phyloP scores from a whole-genome alignment of 2,113 vertebrate species.

The Prochilodus magdalenae region DNA sequence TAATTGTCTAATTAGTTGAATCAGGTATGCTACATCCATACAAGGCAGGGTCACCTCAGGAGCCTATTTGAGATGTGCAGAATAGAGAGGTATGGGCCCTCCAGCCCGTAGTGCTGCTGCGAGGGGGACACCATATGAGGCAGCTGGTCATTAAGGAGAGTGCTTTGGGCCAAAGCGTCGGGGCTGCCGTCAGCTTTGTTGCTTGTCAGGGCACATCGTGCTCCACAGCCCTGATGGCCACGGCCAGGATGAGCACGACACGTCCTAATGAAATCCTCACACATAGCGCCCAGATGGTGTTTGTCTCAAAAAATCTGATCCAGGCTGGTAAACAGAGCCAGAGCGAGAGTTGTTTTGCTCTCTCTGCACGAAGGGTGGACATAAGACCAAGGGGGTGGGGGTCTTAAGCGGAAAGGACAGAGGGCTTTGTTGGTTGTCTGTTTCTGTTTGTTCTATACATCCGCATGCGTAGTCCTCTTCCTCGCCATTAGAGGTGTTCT shows the following conservation, averaged over 20 bases:
- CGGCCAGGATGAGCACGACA: constrained; percentile 40
- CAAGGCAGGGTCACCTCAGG: too few relatives aligned
- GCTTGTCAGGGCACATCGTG: constrained; percentile 66
- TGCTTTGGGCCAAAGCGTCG: constrained; percentile 69
- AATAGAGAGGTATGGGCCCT: neutral
- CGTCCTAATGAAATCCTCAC: constrained; percentile 70
- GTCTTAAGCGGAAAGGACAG: neutral
- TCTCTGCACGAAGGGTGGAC: neutral
- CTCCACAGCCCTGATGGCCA: constrained; percentile 64
- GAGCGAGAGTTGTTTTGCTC: constrained; percentile 40
- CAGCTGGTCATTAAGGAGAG: constrained; percentile 74
- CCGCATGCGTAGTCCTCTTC: neutral
- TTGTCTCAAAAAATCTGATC: constrained; percentile 76
- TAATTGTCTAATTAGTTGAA: neutral
- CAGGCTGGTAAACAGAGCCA: constrained; percentile 66
- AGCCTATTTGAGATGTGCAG: neutral
- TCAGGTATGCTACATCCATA: neutral
- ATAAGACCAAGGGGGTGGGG: neutral
- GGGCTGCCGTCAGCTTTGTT: constrained; percentile 48
- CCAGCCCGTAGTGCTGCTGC: constrained; percentile 9
- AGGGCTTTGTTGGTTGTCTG: constrained; percentile 1
- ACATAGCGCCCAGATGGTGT: constrained; percentile 77
- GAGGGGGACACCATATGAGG: constrained; percentile 67
- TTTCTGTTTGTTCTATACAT: neutral
- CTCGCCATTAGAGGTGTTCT: neutral